Evolutionary conservation across 2,888 invertebrate genomes (phyloP).

Genomic region (Hemistola chrysoprasaria): DNA sequence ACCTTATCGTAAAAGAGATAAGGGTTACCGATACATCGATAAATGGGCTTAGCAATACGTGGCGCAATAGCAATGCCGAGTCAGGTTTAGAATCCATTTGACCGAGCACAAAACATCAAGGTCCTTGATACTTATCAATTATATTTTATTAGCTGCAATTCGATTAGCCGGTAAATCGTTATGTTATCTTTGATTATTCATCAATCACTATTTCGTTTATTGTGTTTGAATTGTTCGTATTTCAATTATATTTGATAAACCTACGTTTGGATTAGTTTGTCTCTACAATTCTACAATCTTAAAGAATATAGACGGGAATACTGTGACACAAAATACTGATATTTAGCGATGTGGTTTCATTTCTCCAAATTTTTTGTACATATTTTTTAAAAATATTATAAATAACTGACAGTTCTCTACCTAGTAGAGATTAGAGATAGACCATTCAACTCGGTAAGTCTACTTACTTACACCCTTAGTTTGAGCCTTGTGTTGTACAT

Average conservation of each 20-base stretch:
- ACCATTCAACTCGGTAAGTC: not conserved
- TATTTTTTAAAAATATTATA: too few relatives aligned
- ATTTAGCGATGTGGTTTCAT: too few relatives aligned
- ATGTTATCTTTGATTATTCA: slow-evolving; percentile 19
- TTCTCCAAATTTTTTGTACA: too few relatives aligned
- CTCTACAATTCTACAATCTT: too few relatives aligned
- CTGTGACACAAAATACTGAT: too few relatives aligned
- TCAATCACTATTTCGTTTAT: slow-evolving; percentile 12
- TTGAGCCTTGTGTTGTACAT: slow-evolving; percentile 18
- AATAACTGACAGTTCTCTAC: too few relatives aligned
- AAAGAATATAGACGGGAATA: too few relatives aligned
- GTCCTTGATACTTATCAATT: slow-evolving; percentile 51
- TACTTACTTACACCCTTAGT: slow-evolving; percentile 6
- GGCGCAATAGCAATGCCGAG: slow-evolving; percentile 53
- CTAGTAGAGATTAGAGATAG: not conserved
- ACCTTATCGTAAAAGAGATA: slow-evolving; percentile 23
- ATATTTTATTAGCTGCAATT: slow-evolving; percentile 31
- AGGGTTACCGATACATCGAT: slow-evolving; percentile 17
- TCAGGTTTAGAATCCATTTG: slow-evolving; percentile 52
- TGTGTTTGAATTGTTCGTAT: too few relatives aligned
- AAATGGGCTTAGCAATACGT: slow-evolving; percentile 32
- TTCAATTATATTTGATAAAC: too few relatives aligned
- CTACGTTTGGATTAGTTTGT: too few relatives aligned
- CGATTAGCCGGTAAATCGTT: slow-evolving; percentile 30
- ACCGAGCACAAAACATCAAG: slow-evolving; percentile 45